Conservation (phyloP, 2,797 vertebrate genomes). For the Coreius guichenoti region DNA sequence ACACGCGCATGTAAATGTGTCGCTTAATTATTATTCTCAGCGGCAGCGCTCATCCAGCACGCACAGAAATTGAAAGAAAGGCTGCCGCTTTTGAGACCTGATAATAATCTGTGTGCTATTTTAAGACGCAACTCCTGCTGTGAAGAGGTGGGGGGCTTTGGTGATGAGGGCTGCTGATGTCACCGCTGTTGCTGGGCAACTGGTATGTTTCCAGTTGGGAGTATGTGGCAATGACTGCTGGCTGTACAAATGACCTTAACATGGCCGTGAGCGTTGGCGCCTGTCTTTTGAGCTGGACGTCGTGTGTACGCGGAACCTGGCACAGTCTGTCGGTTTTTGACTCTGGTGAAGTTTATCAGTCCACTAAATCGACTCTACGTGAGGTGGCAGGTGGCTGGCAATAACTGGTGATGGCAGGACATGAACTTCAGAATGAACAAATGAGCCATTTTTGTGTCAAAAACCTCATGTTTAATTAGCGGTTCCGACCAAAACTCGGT, state of each 20-base stretch:
- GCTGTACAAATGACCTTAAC: constrained; percentile 44
- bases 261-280: background rate
- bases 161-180: constrained; percentile 80
- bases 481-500: background rate
- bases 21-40: background rate
- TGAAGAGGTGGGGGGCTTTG: constrained; percentile 36
- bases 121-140: constrained; percentile 71
- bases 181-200: constrained; percentile 81
- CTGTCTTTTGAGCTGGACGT: background rate
- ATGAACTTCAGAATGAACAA: background rate
- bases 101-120: constrained; percentile 81
- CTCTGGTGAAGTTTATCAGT: constrained; percentile 1
- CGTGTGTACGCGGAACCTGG: background rate
- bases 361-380: constrained; percentile 1
- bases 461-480: background rate
- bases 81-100: constrained; percentile 70
- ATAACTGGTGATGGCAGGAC: background rate
- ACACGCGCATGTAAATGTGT: background rate
- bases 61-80: constrained; percentile 55
- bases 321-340: constrained; percentile 9
- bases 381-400: background rate
- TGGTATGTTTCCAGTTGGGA: constrained; percentile 72
- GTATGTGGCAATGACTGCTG: constrained; percentile 67
- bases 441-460: background rate
- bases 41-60: background rate